phyloP scores from a whole-genome alignment of 2,797 vertebrate genomes.

The Trematomus bernacchii region DNA sequence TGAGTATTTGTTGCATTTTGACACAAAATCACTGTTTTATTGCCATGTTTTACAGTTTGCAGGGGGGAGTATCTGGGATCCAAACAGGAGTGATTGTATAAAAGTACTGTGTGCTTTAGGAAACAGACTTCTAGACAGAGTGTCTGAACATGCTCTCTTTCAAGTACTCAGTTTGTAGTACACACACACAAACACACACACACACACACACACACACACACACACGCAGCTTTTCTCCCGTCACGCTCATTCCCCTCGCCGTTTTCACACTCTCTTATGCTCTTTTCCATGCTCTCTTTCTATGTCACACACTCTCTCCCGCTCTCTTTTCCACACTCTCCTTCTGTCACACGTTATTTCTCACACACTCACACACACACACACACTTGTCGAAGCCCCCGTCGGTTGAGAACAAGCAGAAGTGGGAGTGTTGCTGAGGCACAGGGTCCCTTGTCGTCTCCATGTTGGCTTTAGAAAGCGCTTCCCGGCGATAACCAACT shows the following conservation, averaged over 20 bases:
- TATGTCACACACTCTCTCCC: conserved; percentile 55
- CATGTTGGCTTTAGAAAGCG: conserved; percentile 58
- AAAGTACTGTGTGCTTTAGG: conserved; percentile 35
- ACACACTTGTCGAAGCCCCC: conserved; percentile 15
- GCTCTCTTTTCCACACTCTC: conserved; percentile 65
- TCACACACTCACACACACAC: conserved; percentile 34
- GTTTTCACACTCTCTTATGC: conserved; percentile 75
- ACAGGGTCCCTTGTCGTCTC: conserved; percentile 62
- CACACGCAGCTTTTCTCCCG: conserved; percentile 32
- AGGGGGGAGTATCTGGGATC: background rate
- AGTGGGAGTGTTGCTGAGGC: conserved; percentile 58
- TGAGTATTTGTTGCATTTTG: conserved; percentile 8
- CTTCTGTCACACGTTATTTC: conserved; percentile 70
- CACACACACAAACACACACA: conserved; percentile 3
- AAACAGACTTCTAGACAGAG: conserved; percentile 47
- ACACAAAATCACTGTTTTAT: background rate
- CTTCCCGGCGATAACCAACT: conserved; percentile 66
- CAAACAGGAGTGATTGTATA: conserved; percentile 3
- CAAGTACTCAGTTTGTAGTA: conserved; percentile 33
- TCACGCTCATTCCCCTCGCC: conserved; percentile 59
- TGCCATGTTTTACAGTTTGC: background rate
- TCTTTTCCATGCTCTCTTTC: conserved; percentile 74
- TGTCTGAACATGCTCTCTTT: conserved; percentile 38
- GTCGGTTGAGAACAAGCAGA: conserved; percentile 69
- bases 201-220: conserved; percentile 14